These are phyloP conservation scores for Chrysocyon brachyurus DNA, from an alignment of 2,797 vertebrate species.

Conservation along the genomic window DNA sequence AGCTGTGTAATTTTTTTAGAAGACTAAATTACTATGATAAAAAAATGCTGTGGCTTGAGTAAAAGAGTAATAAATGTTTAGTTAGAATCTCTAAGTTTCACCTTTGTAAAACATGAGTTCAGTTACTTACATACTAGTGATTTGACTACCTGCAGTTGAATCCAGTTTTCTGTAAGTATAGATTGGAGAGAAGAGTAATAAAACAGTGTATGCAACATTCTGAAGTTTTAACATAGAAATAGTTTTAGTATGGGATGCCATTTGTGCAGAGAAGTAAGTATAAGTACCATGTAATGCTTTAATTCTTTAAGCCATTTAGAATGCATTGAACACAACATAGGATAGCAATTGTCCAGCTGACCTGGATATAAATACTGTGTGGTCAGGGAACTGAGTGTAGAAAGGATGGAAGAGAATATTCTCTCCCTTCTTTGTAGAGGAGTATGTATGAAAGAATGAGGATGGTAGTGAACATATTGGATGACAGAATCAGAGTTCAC, in stretches of 20 bases:
- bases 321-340: neutral
- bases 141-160: slow-evolving; percentile 41
- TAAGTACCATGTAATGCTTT: neutral
- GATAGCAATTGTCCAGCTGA: neutral
- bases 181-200: neutral
- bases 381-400: neutral
- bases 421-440: neutral
- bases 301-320: slow-evolving; percentile 57
- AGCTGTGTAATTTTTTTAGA: slow-evolving; percentile 14
- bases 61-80: slow-evolving; percentile 37
- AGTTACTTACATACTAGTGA: slow-evolving; percentile 36
- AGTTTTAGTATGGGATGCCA: neutral
- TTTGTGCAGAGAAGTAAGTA: slow-evolving; percentile 31
- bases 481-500: slow-evolving; percentile 13
- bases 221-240: slow-evolving; percentile 40
- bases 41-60: slow-evolving; percentile 31
- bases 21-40: slow-evolving; percentile 19
- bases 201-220: slow-evolving; percentile 1
- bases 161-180: slow-evolving; percentile 27
- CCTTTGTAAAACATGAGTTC: slow-evolving; percentile 50
- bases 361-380: neutral
- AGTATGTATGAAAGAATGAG: slow-evolving; percentile 12
- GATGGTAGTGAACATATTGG: neutral
- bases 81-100: slow-evolving; percentile 55
- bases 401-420: slow-evolving; percentile 38